Base-by-base conservation (phyloP, 2,797 vertebrate species). In the Poeciliopsis infans region DNA sequence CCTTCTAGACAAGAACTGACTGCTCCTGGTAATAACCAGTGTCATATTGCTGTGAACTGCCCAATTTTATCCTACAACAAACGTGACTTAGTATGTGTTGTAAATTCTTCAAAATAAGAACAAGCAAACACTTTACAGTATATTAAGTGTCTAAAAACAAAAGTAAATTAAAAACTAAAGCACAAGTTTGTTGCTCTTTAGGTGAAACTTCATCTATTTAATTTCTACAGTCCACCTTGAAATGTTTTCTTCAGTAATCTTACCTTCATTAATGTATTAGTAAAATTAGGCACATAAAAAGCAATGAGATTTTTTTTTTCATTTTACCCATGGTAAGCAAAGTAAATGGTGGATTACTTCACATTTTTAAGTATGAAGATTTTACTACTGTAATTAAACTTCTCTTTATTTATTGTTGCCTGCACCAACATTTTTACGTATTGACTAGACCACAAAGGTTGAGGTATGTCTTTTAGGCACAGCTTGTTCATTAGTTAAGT, bases 31-130 rank as follows among this genome's bases (percentile, higher is more conserved):
- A 91, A 87, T 28, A 89, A 90, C 86, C 82, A 82, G 83, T 88
- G 88, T 90, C 84, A 73, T 79, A 81, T 87, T 59, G n/a, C n/a
- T 59, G 28, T 59, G 12, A 59, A 31, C 13, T 33, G 57, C 15
- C 57, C 36, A 15, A 85, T 91, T 93, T 90, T 89, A 93, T 91
- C 85, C 82, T 13, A 81, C 78, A 82, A 93, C 83, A 93, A 90
- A 92, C 11, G n/a, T 57, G 87, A 80, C 81, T 3, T 59, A 59
- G 7, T 88, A 78, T 85, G 81, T 88, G 86, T 87, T 43, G 66
- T 84, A 91, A 88, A 89, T 78, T 53, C 72, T 88, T 61, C 77
- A 87, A 89, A 90, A 84, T 81, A 81, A 88, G 80, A 90, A 91
- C 83, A 89, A 25, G 46, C 59, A 74, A 83, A 64, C 77, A 82